A percentile compares a stretch with the other conserved stretches of the same genome.
These are phyloP conservation scores for Disparrhopalites patrizii DNA, from an alignment of 2,888 invertebrate species.

Conservation along the genomic window DNA sequence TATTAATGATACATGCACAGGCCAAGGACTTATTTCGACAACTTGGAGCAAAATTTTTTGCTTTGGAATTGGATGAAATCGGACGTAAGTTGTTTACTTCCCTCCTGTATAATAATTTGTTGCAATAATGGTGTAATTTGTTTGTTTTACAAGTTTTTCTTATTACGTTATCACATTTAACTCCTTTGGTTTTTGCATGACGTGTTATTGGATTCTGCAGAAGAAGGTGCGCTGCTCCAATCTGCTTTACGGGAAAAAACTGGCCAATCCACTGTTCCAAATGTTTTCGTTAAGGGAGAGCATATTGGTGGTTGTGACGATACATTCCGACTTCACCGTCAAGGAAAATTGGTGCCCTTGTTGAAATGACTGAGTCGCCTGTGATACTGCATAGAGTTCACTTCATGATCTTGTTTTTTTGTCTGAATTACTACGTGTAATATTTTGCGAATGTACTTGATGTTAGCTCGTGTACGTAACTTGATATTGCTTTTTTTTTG, in stretches of 20 bases:
- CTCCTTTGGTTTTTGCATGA: neutral
- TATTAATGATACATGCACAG: neutral
- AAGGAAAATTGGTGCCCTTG: conserved; percentile 5
- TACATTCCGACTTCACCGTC: conserved; percentile 11
- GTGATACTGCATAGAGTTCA: too few species aligned
- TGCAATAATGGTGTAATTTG: neutral
- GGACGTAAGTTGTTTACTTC: neutral
- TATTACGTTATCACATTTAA: neutral
- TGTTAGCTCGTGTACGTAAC: too few species aligned
- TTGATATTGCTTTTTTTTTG: too few species aligned
- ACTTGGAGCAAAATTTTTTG: neutral
- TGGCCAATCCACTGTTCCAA: conserved; percentile 17
- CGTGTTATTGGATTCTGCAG: neutral
- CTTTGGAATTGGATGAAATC: conserved; percentile 12
- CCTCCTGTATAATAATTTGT: neutral
- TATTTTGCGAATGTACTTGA: too few species aligned
- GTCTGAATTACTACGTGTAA: too few species aligned
- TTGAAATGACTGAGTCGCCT: conserved; percentile 12
- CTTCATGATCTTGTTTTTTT: too few species aligned
- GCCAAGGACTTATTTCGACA: conserved; percentile 2
- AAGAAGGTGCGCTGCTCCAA: conserved; percentile 7
- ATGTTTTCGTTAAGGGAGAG: conserved; percentile 14
- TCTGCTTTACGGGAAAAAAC: neutral
- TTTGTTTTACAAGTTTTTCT: neutral
- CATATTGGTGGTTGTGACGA: conserved; percentile 20